These are phyloP conservation scores for Agrotis exclamationis DNA, from an alignment of 2,888 invertebrate genomes.

Conservation along the genomic window DNA sequence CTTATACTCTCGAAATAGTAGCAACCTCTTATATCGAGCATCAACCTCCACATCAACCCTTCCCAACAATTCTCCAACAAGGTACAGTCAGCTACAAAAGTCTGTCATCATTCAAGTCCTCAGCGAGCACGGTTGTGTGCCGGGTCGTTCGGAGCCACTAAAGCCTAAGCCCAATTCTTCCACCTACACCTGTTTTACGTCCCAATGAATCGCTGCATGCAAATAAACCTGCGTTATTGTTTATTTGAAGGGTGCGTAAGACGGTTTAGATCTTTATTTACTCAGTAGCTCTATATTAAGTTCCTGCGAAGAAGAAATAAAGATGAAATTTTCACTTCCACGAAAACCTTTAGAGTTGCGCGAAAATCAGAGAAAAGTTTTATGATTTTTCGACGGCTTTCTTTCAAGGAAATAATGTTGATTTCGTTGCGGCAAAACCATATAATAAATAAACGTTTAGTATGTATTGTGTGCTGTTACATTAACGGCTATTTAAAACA, in stretches of 20 bases:
- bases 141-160: conserved; percentile 66
- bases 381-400: conserved; percentile 5
- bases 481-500: conserved; percentile 65
- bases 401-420: background rate
- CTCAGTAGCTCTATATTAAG: conserved; percentile 62
- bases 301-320: conserved; percentile 53
- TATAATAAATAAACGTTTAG: conserved; percentile 24
- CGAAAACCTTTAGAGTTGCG: conserved; percentile 19
- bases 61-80: conserved; percentile 1
- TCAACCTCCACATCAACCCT: background rate
- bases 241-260: conserved; percentile 76
- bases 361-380: conserved; percentile 14
- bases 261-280: conserved; percentile 74
- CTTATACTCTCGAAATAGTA: too few relatives aligned
- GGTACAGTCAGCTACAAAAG: conserved; percentile 5
- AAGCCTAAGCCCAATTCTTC: conserved; percentile 79
- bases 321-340: conserved; percentile 47
- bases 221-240: conserved; percentile 83
- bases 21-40: background rate
- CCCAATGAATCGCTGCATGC: conserved; percentile 84
- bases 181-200: conserved; percentile 85
- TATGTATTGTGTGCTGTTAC: conserved; percentile 37
- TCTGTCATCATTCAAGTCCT: conserved; percentile 28
- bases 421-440: conserved; percentile 7
- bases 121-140: conserved; percentile 71